Conservation (phyloP, 2,113 vertebrate species). For the Jacana jacana region DNA sequence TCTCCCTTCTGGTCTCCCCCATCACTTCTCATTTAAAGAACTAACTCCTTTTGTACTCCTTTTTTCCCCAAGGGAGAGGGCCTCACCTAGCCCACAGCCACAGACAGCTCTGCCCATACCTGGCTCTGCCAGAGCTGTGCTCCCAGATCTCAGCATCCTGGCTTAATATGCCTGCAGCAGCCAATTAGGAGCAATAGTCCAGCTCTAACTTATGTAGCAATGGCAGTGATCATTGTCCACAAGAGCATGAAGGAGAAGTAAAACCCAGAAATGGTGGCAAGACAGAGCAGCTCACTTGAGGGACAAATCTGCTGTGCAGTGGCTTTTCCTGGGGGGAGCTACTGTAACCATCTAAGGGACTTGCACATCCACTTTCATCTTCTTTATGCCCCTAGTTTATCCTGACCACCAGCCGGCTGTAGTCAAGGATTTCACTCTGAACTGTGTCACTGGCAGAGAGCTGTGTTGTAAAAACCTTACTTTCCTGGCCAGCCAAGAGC, state of each 20-base stretch:
- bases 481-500: not conserved
- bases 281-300: not conserved
- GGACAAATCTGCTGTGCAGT: fast-evolving
- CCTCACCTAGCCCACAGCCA: not conserved
- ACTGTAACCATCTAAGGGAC: not conserved
- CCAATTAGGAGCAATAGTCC: not conserved
- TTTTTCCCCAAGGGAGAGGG: not conserved
- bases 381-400: not conserved
- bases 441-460: not conserved
- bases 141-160: not conserved
- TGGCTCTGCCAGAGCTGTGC: not conserved
- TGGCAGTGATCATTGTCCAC: not conserved
- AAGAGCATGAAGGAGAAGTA: not conserved
- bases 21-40: not conserved
- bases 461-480: not conserved
- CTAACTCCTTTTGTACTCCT: not conserved
- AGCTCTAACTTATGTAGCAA: not conserved
- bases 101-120: not conserved
- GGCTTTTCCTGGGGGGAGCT: not conserved
- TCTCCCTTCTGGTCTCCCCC: not conserved
- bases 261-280: not conserved
- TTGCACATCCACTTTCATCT: not conserved
- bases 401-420: not conserved
- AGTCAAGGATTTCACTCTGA: not conserved
- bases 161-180: not conserved